A percentile compares a stretch with the other conserved stretches of the same genome.
phyloP scores from a whole-genome alignment of 1,140 invertebrate genomes.

The Leptinotarsa defecta region DNA sequence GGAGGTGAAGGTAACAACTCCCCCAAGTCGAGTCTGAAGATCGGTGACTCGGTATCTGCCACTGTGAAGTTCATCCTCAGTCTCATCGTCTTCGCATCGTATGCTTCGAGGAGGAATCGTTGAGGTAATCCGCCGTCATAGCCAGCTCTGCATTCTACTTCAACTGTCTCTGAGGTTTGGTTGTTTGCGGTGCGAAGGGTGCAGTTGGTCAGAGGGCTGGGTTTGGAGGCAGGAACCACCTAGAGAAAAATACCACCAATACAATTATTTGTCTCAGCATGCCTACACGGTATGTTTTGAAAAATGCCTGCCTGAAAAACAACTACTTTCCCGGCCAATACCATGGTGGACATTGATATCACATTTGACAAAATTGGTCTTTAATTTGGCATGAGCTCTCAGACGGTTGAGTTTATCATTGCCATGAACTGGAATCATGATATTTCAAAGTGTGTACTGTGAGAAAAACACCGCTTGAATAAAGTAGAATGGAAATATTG shows the following conservation, averaged over 20 bases:
- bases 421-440: too few relatives aligned
- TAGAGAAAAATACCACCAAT: not conserved
- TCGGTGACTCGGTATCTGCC: conserved; percentile 60
- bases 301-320: too few relatives aligned
- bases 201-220: conserved; percentile 81
- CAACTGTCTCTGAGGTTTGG: conserved; percentile 69
- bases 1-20: conserved; percentile 55
- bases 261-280: too few relatives aligned
- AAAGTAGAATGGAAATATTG: too few relatives aligned
- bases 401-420: too few relatives aligned
- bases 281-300: too few relatives aligned
- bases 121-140: conserved; percentile 86
- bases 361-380: too few relatives aligned
- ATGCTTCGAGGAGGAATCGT: conserved; percentile 79
- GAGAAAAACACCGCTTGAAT: too few relatives aligned
- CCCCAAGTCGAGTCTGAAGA: conserved; percentile 69
- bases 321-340: too few relatives aligned
- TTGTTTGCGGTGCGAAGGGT: conserved; percentile 74
- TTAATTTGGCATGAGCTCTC: too few relatives aligned
- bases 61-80: conserved; percentile 65
- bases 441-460: too few relatives aligned
- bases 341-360: too few relatives aligned
- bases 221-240: conserved; percentile 63
- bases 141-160: conserved; percentile 75
- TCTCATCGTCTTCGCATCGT: conserved; percentile 71